These are phyloP conservation scores for Xestobium rufovillosum DNA, from an alignment of 2,888 invertebrate species.

Conservation along the genomic window DNA sequence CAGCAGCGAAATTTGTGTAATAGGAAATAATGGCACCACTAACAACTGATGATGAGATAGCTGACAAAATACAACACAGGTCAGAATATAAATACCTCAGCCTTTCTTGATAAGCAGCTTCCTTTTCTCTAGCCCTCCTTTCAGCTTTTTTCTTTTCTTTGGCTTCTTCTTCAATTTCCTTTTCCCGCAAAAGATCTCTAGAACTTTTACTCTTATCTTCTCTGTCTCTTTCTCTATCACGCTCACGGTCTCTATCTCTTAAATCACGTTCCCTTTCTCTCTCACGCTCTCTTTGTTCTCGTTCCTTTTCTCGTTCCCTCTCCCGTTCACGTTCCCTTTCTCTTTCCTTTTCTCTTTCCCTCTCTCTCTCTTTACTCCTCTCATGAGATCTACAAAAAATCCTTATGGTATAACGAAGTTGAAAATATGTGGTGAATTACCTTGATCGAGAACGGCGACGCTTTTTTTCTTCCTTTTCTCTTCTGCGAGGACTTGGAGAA, in stretches of 20 bases:
- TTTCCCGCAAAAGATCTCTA: constrained; percentile 62
- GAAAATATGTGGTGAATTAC: constrained; percentile 29
- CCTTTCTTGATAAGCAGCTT: constrained; percentile 91
- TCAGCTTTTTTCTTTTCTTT: constrained; percentile 86
- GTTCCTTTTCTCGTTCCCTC: constrained; percentile 48
- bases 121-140: constrained; percentile 88
- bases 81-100: no score
- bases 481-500: constrained; percentile 39
- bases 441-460: constrained; percentile 42
- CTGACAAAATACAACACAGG: no score
- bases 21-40: no score
- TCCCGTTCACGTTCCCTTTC: constrained; percentile 58
- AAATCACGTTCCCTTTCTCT: constrained; percentile 41
- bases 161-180: constrained; percentile 86
- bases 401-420: constrained; percentile 1
- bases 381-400: constrained; percentile 37
- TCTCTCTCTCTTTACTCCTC: constrained; percentile 40
- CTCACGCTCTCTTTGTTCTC: constrained; percentile 37
- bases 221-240: constrained; percentile 48
- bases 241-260: constrained; percentile 35
- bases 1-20: no score
- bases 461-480: constrained; percentile 37
- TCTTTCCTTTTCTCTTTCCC: constrained; percentile 42
- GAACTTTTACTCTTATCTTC: constrained; percentile 48
- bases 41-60: no score